Conservation (phyloP, 2,888 invertebrate genomes). For the Pegoplata infirma region DNA sequence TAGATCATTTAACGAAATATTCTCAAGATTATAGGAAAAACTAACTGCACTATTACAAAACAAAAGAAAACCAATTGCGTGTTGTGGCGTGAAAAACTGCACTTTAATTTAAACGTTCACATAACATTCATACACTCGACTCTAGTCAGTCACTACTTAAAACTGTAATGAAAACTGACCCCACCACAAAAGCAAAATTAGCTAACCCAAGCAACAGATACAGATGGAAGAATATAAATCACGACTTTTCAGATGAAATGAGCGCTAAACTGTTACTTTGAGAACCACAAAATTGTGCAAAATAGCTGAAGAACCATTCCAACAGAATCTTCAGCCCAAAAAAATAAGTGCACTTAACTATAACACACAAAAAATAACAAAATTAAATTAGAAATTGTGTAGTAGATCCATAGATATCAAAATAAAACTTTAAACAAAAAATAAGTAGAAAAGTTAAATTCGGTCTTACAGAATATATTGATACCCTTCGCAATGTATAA, state of each 20-base stretch:
- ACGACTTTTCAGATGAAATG: conserved; percentile 63
- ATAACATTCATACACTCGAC: conserved; percentile 50
- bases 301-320: conserved; percentile 34
- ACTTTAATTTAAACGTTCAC: conserved; percentile 62
- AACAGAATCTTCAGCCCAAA: conserved; percentile 25
- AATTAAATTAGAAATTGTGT: conserved; percentile 16
- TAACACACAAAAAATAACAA: conserved; percentile 24
- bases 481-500: no score
- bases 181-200: conserved; percentile 2
- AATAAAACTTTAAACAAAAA: conserved; percentile 9
- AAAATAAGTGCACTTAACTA: conserved; percentile 8
- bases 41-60: conserved; percentile 49
- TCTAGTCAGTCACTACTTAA: conserved; percentile 3
- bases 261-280: conserved; percentile 61
- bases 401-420: conserved; percentile 2
- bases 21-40: conserved; percentile 58
- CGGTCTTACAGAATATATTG: no score
- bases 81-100: conserved; percentile 61
- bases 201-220: neutral
- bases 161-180: conserved; percentile 41
- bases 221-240: conserved; percentile 56
- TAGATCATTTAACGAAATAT: conserved; percentile 60
- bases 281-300: conserved; percentile 54
- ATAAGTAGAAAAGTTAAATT: no score
- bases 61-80: conserved; percentile 56